phyloP scores from a whole-genome alignment of 2,888 invertebrate genomes.

The Ormyrus pomaceus region DNA sequence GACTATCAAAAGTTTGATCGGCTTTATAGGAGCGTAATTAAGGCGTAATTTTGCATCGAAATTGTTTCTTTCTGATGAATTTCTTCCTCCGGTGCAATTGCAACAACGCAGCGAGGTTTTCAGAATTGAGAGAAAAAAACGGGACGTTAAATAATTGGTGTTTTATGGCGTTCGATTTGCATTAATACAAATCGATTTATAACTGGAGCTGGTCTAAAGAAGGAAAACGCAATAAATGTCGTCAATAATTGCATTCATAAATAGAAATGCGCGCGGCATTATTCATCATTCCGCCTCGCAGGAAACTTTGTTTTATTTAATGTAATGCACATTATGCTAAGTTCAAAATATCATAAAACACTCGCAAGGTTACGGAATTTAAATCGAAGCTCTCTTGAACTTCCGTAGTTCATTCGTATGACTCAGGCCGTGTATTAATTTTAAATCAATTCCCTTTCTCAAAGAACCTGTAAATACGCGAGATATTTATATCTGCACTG shows the following conservation, averaged over 20 bases:
- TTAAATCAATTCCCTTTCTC: no score
- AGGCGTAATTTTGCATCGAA: neutral
- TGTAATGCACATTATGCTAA: constrained; percentile 21
- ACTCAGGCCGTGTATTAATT: no score
- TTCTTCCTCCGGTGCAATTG: no score
- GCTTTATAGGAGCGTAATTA: neutral
- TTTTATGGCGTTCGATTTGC: no score
- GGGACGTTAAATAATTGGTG: neutral
- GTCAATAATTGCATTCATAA: neutral
- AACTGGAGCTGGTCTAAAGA: neutral
- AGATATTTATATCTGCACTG: no score
- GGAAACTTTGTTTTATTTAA: constrained; percentile 39
- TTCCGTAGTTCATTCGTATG: neutral
- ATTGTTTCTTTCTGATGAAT: no score
- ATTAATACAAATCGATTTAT: neutral
- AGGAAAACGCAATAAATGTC: constrained; percentile 13
- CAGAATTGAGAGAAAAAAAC: no score
- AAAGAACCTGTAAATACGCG: no score
- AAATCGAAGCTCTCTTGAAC: constrained; percentile 7
- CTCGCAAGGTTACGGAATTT: constrained; percentile 31
- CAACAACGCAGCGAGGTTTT: no score
- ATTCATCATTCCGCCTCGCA: constrained; percentile 18
- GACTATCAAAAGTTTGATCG: constrained; percentile 22
- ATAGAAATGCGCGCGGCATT: constrained; percentile 8
- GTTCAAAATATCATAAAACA: constrained; percentile 38